Evolutionary conservation across 1,140 invertebrate species (phyloP).

Genomic region (Drosophila willistoni): DNA sequence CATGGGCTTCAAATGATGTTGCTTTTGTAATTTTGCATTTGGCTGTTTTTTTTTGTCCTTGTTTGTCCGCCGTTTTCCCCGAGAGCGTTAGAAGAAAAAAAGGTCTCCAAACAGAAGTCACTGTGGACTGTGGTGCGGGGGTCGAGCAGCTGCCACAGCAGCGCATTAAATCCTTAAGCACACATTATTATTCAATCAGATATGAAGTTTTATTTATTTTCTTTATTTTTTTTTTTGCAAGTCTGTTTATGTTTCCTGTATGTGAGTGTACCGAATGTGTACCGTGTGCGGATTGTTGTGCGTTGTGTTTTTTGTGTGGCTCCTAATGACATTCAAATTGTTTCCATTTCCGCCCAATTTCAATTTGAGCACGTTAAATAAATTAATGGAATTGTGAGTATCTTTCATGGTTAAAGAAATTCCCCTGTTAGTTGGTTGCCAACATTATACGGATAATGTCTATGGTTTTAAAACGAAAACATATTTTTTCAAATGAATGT

Average conservation of each 20-base stretch:
- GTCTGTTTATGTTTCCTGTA: conserved; percentile 12
- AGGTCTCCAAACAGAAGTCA: conserved; percentile 38
- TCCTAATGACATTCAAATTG: conserved; percentile 70
- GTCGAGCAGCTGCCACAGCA: conserved; percentile 53
- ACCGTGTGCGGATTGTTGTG: conserved; percentile 22
- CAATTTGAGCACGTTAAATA: conserved; percentile 45
- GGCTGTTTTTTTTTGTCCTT: conserved; percentile 31
- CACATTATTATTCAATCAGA: conserved; percentile 81
- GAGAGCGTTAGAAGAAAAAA: conserved; percentile 8
- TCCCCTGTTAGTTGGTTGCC: background rate
- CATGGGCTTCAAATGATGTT: conserved; percentile 30
- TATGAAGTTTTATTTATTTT: conserved; percentile 68
- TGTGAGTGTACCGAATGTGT: background rate
- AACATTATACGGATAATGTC: conserved; percentile 4
- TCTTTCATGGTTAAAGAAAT: background rate
- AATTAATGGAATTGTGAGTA: conserved; percentile 59
- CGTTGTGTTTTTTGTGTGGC: conserved; percentile 12
- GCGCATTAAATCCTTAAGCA: conserved; percentile 77
- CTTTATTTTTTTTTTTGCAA: conserved; percentile 26
- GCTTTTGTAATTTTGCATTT: conserved; percentile 56
- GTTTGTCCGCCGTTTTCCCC: conserved; percentile 14
- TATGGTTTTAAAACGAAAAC: conserved; percentile 3
- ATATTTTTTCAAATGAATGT: background rate
- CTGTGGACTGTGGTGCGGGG: conserved; percentile 1
- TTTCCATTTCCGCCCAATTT: conserved; percentile 40